phyloP scores from a whole-genome alignment of 2,888 invertebrate genomes.

The Spodoptera littoralis region DNA sequence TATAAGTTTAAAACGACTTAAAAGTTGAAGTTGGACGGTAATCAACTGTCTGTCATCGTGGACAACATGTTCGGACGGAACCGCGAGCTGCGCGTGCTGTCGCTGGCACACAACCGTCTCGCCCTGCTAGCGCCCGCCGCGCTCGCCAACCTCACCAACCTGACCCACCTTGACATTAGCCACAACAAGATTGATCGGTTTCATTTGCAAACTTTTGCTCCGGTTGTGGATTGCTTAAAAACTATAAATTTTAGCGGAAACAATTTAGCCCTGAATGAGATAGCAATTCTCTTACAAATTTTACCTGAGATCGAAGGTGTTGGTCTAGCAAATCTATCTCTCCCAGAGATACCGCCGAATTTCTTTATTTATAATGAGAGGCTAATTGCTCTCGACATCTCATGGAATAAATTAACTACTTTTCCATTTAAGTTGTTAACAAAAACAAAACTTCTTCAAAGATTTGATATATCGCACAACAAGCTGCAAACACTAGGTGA shows the following conservation, averaged over 20 bases:
- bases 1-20: constrained; percentile 90
- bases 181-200: constrained; percentile 92
- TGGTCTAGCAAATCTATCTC: constrained; percentile 89
- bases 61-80: constrained; percentile 91
- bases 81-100: constrained; percentile 85
- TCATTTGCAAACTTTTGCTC: constrained; percentile 89
- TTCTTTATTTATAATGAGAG: constrained; percentile 89
- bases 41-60: constrained; percentile 92
- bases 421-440: constrained; percentile 88
- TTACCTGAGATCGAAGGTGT: constrained; percentile 88
- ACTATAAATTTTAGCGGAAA: constrained; percentile 92
- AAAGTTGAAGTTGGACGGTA: constrained; percentile 92
- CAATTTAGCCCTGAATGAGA: constrained; percentile 87
- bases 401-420: constrained; percentile 91
- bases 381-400: constrained; percentile 91
- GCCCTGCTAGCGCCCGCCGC: constrained; percentile 93
- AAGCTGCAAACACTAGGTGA: constrained; percentile 90
- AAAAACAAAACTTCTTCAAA: constrained; percentile 88
- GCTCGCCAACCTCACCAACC: constrained; percentile 91
- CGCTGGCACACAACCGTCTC: constrained; percentile 92
- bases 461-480: constrained; percentile 93
- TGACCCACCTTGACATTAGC: constrained; percentile 92
- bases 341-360: constrained; percentile 88
- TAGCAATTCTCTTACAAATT: constrained; percentile 88
- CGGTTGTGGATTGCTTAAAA: constrained; percentile 90